Base-by-base conservation (phyloP, 1,140 invertebrate species). In the Brachionus asplanchnoidis region DNA sequence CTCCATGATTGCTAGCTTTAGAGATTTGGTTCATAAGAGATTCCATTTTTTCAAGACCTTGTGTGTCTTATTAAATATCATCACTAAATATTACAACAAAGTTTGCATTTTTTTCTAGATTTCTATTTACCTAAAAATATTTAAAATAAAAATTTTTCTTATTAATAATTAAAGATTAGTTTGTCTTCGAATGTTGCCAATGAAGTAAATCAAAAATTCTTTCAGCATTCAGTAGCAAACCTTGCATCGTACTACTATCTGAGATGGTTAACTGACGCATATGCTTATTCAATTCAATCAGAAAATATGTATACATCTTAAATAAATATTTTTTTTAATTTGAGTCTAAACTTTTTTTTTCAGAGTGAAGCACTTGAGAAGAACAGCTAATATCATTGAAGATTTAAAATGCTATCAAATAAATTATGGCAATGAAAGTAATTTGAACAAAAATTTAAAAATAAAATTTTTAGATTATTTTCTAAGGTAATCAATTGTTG, bases 21-120 rank as follows among this genome's bases (percentile, higher is more conserved):
- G 53, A 68, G 40, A 60, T 42, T n/a, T 82, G n/a, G 28, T 46
- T 65, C 42, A 28, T 9, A 82, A 66, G 40, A 36, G 79, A 42
- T 65, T 60, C 32, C 28, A 82, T 11, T 82, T 82, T 44, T 82
- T 82, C 60, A 36, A 36, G 40, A 82, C 56, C 17, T 23, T 82
- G 20, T 44, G 53, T 28, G 28, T 82, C 5, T 17, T 65, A 14
- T 26, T 82, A 7, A 44, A 82, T 14, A 40, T 82, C 14, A 26
- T 82, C n/a, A 65, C n/a, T 20, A 60, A 82, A 46, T 82, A 44
- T 28, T 42, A 8, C 3, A 42, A 11, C 23, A 80, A 80, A 23
- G 78, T 36, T 36, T 6, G 32, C 6, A 36, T 6, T 36, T 80
- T 32, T n/a, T 36, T 11, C 20, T n/a, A 36, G 14, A 26, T 20